Evolutionary conservation across 2,113 vertebrate genomes (phyloP), one percentile per base, ranked within the genome.

Genomic region (Cygnus buccinator): DNA sequence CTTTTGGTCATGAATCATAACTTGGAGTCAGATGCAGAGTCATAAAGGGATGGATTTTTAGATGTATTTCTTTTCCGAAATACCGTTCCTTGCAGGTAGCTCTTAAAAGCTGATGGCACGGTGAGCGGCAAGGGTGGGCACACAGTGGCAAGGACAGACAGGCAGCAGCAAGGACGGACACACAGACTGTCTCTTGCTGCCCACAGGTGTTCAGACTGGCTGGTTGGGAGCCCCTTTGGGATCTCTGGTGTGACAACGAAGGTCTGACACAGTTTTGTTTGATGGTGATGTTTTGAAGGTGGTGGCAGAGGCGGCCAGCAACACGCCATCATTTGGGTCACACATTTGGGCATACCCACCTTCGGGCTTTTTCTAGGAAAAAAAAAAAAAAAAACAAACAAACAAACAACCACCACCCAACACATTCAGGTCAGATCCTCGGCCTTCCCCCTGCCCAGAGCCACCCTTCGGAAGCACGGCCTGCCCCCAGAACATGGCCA

Each of bases 1-100:
- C 37, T 82, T 82, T 50, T 89, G 70, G 67, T 84, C 54, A 55
- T 63, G 59, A 82, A 52, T 92, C 46, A 33, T 74, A 74, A 54
- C 76, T 66, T 55, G 39, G 41, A 41, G 41, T 66, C 86, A 72
- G 46, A 73, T n/a, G 48, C 39, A 72, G 82, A 46, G 50, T 84
- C 50, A 68, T 35, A 73, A 87, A 90, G 21, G 48, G 46, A 44
- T 43, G n/a, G 58, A 39, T 35, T 84, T 92, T 41, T 61, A 5
- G 39, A 11, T 55, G 16, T 16, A 16, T 79, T 88, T 23, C 9
- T 20, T 31, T 66, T 35, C 39, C n/a, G 29, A n/a, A 71, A 50
- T 67, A 18, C 15, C 16, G 6, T 55, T 80, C 26, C 29, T 39
- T 29, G 13, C 21, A 35, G 20, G 35, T 59, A 33, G 20, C 31